A percentile compares a stretch with the other conserved stretches of the same genome.
Evolutionary conservation across 1,140 invertebrate species (phyloP).

Genomic region (Fopius arisanus): DNA sequence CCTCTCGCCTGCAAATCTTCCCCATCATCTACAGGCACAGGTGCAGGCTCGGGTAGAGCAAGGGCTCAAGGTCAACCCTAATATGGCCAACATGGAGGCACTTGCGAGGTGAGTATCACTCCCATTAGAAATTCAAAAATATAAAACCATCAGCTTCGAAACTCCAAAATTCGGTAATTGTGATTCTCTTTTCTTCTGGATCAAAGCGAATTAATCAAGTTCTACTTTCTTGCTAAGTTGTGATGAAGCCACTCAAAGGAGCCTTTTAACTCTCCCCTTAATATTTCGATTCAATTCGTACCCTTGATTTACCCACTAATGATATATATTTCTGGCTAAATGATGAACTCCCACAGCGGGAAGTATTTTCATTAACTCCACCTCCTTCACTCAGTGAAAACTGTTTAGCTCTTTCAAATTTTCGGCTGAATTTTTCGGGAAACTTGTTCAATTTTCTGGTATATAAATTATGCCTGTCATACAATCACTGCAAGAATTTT

Average conservation of each 20-base stretch:
- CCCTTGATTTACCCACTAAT: conserved; percentile 32
- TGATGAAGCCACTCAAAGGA: conserved; percentile 2
- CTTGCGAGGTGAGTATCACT: conserved; percentile 75
- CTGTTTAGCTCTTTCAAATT: not conserved
- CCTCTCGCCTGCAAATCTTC: conserved; percentile 86
- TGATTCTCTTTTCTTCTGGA: not conserved
- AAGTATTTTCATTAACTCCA: conserved; percentile 56
- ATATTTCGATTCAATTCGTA: conserved; percentile 23
- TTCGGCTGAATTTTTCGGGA: not conserved
- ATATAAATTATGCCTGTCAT: too few species aligned
- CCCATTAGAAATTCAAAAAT: not conserved
- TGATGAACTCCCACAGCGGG: conserved; percentile 49
- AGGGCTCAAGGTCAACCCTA: conserved; percentile 73
- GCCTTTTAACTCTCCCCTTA: not conserved
- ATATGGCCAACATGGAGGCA: conserved; percentile 83
- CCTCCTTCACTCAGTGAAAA: conserved; percentile 27
- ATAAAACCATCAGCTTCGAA: not conserved
- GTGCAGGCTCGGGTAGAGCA: conserved; percentile 61
- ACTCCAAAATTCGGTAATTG: not conserved
- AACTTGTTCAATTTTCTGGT: too few species aligned
- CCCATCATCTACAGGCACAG: conserved; percentile 73
- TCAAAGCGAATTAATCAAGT: not conserved
- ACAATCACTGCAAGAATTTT: too few species aligned
- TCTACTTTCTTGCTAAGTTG: not conserved
- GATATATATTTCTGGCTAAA: conserved; percentile 40